These are phyloP conservation scores for Hippocampus barbouri DNA, from an alignment of 2,113 vertebrate species.

Conservation along the genomic window DNA sequence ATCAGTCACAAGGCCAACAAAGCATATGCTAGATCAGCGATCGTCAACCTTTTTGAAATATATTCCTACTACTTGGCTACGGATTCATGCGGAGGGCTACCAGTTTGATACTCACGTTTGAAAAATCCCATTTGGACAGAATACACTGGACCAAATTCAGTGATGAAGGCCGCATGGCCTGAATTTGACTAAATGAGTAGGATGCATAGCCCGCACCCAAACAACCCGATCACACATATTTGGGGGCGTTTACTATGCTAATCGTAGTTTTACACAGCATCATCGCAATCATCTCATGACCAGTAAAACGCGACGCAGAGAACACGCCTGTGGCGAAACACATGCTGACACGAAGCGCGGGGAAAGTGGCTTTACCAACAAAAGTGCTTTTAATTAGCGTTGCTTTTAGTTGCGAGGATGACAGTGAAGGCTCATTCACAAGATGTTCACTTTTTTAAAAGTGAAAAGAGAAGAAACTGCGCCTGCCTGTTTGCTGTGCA, in stretches of 20 bases:
- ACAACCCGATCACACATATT: background rate
- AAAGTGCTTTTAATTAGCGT: background rate
- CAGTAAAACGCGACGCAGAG: background rate
- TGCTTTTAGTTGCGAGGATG: background rate
- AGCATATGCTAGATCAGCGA: no score
- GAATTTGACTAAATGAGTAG: no score
- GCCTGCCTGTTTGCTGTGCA: background rate
- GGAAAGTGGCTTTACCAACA: background rate
- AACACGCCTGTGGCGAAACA: background rate
- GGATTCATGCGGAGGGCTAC: no score
- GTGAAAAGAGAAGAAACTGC: background rate
- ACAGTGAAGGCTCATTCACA: background rate
- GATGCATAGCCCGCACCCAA: no score
- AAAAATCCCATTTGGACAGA: no score
- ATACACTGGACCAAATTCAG: background rate
- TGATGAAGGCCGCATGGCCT: background rate
- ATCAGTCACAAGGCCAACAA: no score
- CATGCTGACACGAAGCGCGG: background rate
- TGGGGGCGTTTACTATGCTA: background rate
- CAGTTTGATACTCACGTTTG: no score
- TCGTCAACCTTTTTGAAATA: no score
- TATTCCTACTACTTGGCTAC: no score
- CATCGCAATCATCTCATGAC: background rate
- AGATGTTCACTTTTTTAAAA: background rate
- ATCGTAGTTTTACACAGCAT: background rate